Evolutionary conservation across 2,888 invertebrate species (phyloP).

Genomic region (Pogonocherus hispidulus): DNA sequence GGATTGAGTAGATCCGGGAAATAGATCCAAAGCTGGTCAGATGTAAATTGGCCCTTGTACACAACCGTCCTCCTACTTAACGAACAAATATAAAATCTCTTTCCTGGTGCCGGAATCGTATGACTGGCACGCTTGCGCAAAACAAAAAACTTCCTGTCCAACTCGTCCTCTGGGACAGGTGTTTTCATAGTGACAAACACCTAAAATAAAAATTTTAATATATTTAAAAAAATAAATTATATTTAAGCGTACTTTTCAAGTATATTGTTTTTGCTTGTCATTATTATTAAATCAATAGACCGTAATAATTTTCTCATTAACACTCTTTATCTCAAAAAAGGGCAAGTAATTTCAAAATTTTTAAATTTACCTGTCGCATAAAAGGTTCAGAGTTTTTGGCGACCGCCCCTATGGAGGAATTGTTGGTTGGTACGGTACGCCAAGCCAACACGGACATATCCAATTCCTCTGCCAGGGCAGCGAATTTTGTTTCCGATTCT

Average conservation of each 20-base stretch:
- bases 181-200: constrained; percentile 69
- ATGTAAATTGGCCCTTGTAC: constrained; percentile 97
- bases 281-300: too few relatives aligned
- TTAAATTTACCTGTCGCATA: constrained; percentile 89
- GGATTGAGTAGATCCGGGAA: constrained; percentile 80
- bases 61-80: constrained; percentile 91
- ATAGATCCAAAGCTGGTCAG: constrained; percentile 91
- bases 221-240: not conserved
- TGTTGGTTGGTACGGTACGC: constrained; percentile 94
- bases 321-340: too few relatives aligned
- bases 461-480: constrained; percentile 83
- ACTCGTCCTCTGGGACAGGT: constrained; percentile 58
- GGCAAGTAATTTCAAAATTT: not conserved
- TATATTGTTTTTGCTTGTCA: too few relatives aligned
- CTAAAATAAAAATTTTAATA: constrained; percentile 68
- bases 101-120: constrained; percentile 85
- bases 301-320: too few relatives aligned
- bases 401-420: constrained; percentile 88
- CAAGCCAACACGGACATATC: constrained; percentile 90
- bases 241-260: too few relatives aligned
- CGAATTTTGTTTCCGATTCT: constrained; percentile 86
- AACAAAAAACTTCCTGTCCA: constrained; percentile 75
- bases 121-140: constrained; percentile 95
- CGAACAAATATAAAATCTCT: constrained; percentile 97
- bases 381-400: constrained; percentile 95